Conservation (phyloP, 1,140 invertebrate genomes). For the Aphis gossypii region DNA sequence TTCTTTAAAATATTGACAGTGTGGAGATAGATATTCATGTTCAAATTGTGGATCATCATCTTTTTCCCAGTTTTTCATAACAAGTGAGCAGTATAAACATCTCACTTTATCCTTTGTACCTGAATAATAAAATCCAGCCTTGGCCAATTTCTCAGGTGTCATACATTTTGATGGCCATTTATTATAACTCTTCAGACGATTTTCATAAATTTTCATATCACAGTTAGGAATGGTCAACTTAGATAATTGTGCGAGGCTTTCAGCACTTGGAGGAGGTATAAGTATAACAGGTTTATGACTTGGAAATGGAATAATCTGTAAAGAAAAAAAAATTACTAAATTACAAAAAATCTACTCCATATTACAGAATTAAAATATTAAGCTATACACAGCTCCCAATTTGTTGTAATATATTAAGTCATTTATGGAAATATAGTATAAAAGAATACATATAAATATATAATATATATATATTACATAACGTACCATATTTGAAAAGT, state of each 20-base stretch:
- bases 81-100: conserved; percentile 85
- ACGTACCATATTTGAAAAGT: no score
- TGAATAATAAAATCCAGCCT: conserved; percentile 76
- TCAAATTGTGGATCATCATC: conserved; percentile 82
- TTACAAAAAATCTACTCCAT: not conserved
- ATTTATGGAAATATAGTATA: not conserved
- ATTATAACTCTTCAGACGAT: conserved; percentile 11
- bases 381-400: no score
- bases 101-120: conserved; percentile 73
- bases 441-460: no score
- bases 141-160: conserved; percentile 60
- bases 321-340: not conserved
- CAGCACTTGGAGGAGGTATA: not conserved
- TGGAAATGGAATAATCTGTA: not conserved
- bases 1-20: conserved; percentile 60
- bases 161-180: conserved; percentile 60
- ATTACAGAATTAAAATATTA: not conserved
- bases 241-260: not conserved
- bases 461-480: no score
- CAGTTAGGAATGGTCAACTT: not conserved
- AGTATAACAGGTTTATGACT: not conserved
- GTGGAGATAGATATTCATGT: conserved; percentile 76
- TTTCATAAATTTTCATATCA: conserved; percentile 21
- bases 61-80: conserved; percentile 80
- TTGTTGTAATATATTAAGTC: no score